Conservation (phyloP, 2,797 vertebrate genomes). For the Masticophis lateralis region DNA sequence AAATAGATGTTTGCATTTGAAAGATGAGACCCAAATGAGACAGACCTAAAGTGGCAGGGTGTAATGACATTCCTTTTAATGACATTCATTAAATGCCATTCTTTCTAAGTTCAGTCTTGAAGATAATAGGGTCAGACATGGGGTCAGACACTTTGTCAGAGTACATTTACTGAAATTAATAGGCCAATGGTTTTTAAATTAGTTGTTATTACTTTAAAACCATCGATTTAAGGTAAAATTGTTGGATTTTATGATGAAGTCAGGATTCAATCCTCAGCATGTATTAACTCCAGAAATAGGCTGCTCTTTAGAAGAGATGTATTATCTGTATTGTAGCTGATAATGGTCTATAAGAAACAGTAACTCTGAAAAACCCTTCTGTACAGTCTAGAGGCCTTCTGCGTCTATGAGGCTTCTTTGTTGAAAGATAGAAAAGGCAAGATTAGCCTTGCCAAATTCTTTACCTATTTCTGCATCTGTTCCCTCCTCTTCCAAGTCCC, state of each 20-base stretch:
- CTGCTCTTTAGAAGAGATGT: not conserved
- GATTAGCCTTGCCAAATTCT: not conserved
- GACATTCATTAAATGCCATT: not conserved
- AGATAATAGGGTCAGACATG: not conserved
- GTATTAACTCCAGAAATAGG: not conserved
- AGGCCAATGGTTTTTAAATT: not conserved
- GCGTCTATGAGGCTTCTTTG: not conserved
- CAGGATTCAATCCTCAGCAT: not conserved
- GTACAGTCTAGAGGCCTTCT: not conserved
- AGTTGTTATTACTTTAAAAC: not conserved
- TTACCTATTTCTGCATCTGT: not conserved
- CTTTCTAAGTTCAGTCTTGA: not conserved
- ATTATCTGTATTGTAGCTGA: not conserved
- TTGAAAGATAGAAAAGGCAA: not conserved
- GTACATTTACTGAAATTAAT: not conserved
- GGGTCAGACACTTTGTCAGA: not conserved
- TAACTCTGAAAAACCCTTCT: not conserved
- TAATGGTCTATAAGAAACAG: not conserved
- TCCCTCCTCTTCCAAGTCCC: not conserved
- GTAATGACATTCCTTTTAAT: not conserved
- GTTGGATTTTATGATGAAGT: not conserved
- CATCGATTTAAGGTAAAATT: not conserved
- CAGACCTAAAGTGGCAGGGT: not conserved
- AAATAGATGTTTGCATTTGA: conserved; percentile 26
- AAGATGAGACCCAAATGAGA: not conserved